phyloP scores from a whole-genome alignment of 1,140 invertebrate species.

The Zophobas morio region DNA sequence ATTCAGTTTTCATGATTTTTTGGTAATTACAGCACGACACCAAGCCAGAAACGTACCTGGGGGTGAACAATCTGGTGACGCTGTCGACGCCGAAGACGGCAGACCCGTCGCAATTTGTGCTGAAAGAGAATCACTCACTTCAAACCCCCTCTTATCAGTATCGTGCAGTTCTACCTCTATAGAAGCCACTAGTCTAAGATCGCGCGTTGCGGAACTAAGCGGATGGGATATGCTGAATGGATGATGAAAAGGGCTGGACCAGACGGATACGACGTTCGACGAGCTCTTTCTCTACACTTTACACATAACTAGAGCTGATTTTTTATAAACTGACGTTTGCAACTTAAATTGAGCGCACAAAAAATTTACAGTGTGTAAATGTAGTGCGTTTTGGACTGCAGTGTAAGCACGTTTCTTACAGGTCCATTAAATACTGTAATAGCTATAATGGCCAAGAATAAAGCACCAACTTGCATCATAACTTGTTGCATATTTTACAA shows the following conservation, averaged over 20 bases:
- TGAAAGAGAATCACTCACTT: slow-evolving; percentile 68
- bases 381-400: too few species aligned
- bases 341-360: too few species aligned
- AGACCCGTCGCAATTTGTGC: slow-evolving; percentile 61
- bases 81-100: slow-evolving; percentile 63
- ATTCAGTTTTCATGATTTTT: slow-evolving; percentile 32
- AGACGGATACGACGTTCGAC: slow-evolving; percentile 5
- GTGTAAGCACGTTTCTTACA: too few species aligned
- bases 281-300: neutral
- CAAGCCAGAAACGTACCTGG: slow-evolving; percentile 64
- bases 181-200: slow-evolving; percentile 58
- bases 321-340: too few species aligned
- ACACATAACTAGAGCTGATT: too few species aligned
- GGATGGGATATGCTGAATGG: slow-evolving; percentile 30
- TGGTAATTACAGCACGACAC: slow-evolving; percentile 58
- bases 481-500: too few species aligned
- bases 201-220: slow-evolving; percentile 45
- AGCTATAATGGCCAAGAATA: too few species aligned
- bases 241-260: slow-evolving; percentile 15
- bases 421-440: too few species aligned
- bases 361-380: too few species aligned
- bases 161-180: slow-evolving; percentile 64
- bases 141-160: slow-evolving; percentile 65
- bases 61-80: slow-evolving; percentile 64
- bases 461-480: too few species aligned